Evolutionary conservation across 2,113 vertebrate species (phyloP).

Genomic region (Nothocercus julius): DNA sequence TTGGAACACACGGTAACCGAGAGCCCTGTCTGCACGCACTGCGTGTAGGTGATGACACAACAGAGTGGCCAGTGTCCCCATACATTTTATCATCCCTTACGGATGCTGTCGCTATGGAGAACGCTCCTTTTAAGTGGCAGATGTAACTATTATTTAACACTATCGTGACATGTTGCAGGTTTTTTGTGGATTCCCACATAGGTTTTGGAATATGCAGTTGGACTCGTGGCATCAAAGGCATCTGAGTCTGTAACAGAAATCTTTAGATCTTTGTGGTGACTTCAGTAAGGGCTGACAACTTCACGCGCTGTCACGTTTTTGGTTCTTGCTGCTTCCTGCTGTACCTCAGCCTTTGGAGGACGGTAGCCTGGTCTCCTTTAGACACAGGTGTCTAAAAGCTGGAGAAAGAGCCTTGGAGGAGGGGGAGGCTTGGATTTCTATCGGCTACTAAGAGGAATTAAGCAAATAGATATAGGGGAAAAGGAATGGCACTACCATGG

Average conservation of each 20-base stretch:
- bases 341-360: background rate
- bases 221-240: background rate
- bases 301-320: background rate
- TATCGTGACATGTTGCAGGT: conserved; percentile 14
- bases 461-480: conserved; percentile 55
- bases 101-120: conserved; percentile 43
- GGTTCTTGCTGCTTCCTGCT: background rate
- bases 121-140: background rate
- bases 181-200: background rate
- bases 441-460: conserved; percentile 50
- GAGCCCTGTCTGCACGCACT: conserved; percentile 42
- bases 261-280: background rate
- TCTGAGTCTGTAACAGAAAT: background rate
- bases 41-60: conserved; percentile 50
- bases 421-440: conserved; percentile 20
- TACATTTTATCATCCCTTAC: background rate
- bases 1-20: conserved; percentile 53
- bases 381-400: conserved; percentile 7
- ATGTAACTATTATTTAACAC: conserved; percentile 53
- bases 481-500: background rate
- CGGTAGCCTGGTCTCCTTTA: background rate
- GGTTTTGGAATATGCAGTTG: background rate
- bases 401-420: conserved; percentile 52
- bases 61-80: conserved; percentile 49
- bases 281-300: background rate